Evolutionary conservation across 2,888 invertebrate genomes (phyloP).

Genomic region (Thera britannica): DNA sequence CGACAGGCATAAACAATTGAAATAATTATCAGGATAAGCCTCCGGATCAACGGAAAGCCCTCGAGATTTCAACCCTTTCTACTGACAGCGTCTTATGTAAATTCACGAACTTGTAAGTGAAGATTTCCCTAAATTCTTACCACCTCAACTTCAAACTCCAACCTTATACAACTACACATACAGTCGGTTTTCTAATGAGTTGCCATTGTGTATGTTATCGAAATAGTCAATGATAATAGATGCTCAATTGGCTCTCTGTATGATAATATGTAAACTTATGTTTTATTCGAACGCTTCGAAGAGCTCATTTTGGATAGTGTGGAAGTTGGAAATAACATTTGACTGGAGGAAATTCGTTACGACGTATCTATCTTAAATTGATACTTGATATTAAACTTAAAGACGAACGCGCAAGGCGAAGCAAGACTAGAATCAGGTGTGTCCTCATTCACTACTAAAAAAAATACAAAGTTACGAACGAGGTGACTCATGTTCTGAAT

Average conservation of each 20-base stretch:
- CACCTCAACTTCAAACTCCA: slow-evolving; percentile 25
- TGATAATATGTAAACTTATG: slow-evolving; percentile 68
- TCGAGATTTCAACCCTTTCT: slow-evolving; percentile 81
- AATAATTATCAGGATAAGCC: slow-evolving; percentile 85
- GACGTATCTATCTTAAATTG: not conserved
- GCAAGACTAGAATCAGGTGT: too few relatives aligned
- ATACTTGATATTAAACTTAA: not conserved
- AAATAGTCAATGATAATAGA: slow-evolving; percentile 58
- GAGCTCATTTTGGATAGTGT: slow-evolving; percentile 20
- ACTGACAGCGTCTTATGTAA: slow-evolving; percentile 83
- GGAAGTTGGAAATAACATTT: slow-evolving; percentile 10
- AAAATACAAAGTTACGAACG: too few relatives aligned
- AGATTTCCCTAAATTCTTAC: slow-evolving; percentile 41
- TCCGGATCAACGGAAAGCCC: slow-evolving; percentile 78
- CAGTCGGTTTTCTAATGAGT: slow-evolving; percentile 37
- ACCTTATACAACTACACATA: fast-evolving
- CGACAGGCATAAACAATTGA: slow-evolving; percentile 85
- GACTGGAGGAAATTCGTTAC: not conserved
- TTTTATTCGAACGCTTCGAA: slow-evolving; percentile 59
- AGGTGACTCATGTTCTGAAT: too few relatives aligned
- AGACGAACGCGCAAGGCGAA: too few relatives aligned
- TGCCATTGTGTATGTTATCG: slow-evolving; percentile 43
- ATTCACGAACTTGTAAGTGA: slow-evolving; percentile 71
- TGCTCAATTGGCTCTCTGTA: slow-evolving; percentile 76
- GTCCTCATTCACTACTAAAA: too few relatives aligned